A percentile compares a stretch with the other conserved stretches of the same genome.
Evolutionary conservation across 2,888 invertebrate species (phyloP).

Genomic region (Monoplex corrugatus): DNA sequence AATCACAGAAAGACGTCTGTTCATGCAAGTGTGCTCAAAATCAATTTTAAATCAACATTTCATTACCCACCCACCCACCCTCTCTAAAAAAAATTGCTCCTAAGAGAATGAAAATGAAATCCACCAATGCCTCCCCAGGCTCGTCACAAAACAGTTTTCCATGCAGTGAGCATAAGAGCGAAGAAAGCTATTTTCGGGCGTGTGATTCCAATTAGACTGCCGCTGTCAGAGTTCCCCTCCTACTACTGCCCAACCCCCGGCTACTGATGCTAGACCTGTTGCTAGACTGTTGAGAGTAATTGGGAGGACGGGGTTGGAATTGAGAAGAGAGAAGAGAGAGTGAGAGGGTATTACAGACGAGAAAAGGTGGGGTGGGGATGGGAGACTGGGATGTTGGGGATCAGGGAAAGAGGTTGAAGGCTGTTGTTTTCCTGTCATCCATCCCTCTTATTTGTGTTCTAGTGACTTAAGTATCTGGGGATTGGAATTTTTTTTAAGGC

Average conservation of each 20-base stretch:
- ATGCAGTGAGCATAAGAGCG: neutral
- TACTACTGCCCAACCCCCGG: too few relatives aligned
- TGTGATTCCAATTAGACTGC: conserved; percentile 7
- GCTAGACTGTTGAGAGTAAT: neutral
- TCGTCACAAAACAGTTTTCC: neutral
- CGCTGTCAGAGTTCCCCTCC: neutral
- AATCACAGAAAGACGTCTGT: too few relatives aligned
- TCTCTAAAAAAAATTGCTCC: too few relatives aligned
- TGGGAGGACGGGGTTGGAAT: neutral
- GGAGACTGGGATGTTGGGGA: too few relatives aligned
- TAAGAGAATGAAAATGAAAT: too few relatives aligned
- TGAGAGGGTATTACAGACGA: neutral
- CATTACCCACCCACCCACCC: too few relatives aligned
- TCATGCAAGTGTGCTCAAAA: too few relatives aligned
- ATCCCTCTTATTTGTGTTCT: neutral
- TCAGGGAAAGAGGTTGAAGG: too few relatives aligned
- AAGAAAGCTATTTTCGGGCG: neutral
- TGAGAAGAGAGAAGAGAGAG: neutral
- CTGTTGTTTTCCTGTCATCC: neutral
- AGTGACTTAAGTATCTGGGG: neutral
- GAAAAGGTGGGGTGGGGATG: too few relatives aligned
- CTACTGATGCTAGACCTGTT: neutral
- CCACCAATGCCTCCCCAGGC: neutral
- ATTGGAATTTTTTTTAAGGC: too few relatives aligned
- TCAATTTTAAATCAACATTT: too few relatives aligned